Percentiles rank a stretch among this genome's conserved stretches.
Evolutionary conservation across 2,888 invertebrate species (phyloP).

Genomic region (Cancer borealis): DNA sequence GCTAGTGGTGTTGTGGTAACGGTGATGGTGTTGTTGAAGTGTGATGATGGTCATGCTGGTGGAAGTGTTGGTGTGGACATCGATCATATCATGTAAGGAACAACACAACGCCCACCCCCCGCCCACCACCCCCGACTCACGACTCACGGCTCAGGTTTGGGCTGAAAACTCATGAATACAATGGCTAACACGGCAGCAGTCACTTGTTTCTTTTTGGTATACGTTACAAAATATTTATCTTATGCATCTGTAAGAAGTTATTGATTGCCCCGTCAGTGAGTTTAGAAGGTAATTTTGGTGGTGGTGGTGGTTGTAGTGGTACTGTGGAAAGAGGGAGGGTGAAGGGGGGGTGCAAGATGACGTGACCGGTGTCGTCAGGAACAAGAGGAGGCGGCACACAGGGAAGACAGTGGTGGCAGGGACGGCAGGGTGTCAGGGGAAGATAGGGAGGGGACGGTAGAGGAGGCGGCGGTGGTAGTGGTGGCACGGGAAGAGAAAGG

Average conservation of each 20-base stretch:
- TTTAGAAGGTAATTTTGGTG: not conserved
- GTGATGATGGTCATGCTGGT: not conserved
- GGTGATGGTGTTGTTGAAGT: not conserved
- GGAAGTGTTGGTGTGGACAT: not conserved
- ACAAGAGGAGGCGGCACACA: conserved; percentile 44
- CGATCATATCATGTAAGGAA: no score
- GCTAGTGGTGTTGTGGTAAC: not conserved
- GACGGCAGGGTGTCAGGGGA: not conserved
- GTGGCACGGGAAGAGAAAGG: not conserved
- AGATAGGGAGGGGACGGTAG: not conserved
- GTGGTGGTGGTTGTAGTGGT: not conserved
- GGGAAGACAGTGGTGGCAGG: not conserved
- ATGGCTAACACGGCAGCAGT: not conserved
- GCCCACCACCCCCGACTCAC: no score
- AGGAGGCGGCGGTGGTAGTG: not conserved
- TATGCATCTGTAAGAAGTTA: not conserved
- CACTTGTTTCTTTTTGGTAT: not conserved
- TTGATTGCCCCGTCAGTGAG: not conserved
- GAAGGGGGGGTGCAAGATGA: not conserved
- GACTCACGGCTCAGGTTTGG: not conserved
- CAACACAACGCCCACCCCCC: no score
- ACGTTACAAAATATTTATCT: not conserved
- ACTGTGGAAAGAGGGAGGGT: not conserved
- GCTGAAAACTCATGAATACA: not conserved
- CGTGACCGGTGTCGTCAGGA: not conserved